A percentile compares a stretch with the other conserved stretches of the same genome.
These are phyloP conservation scores for Anolis apletophallus DNA, from an alignment of 2,797 vertebrate genomes.

Conservation along the genomic window DNA sequence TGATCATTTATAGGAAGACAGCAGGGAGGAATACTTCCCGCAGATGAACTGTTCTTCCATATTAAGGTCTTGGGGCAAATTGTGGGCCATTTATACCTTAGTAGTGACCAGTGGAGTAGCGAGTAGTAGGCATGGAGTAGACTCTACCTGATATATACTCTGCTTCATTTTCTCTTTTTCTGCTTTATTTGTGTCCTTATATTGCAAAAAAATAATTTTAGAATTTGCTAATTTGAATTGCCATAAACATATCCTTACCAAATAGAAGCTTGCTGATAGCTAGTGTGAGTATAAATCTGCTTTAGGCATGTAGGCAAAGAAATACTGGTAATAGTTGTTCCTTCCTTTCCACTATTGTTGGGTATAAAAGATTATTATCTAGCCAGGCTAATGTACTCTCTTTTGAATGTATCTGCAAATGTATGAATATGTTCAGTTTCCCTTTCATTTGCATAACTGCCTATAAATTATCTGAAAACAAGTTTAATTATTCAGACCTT, in stretches of 20 bases:
- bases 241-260: not conserved
- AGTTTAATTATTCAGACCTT: not conserved
- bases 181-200: not conserved
- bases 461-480: not conserved
- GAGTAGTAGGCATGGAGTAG: conserved; percentile 14
- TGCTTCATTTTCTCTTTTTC: not conserved
- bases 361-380: not conserved
- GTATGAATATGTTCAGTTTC: not conserved
- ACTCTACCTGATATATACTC: not conserved
- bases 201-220: not conserved
- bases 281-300: not conserved
- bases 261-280: conserved; percentile 4
- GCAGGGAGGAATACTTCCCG: not conserved
- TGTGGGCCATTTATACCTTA: not conserved
- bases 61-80: conserved; percentile 8
- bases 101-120: not conserved
- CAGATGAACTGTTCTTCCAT: not conserved
- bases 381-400: not conserved
- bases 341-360: not conserved
- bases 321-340: not conserved
- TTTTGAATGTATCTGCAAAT: not conserved
- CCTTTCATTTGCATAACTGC: not conserved
- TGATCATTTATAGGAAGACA: conserved; percentile 19
- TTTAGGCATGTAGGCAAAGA: not conserved
- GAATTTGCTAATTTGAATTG: not conserved